Evolutionary conservation across 1,140 invertebrate species (phyloP).

Genomic region (Portunus trituberculatus): DNA sequence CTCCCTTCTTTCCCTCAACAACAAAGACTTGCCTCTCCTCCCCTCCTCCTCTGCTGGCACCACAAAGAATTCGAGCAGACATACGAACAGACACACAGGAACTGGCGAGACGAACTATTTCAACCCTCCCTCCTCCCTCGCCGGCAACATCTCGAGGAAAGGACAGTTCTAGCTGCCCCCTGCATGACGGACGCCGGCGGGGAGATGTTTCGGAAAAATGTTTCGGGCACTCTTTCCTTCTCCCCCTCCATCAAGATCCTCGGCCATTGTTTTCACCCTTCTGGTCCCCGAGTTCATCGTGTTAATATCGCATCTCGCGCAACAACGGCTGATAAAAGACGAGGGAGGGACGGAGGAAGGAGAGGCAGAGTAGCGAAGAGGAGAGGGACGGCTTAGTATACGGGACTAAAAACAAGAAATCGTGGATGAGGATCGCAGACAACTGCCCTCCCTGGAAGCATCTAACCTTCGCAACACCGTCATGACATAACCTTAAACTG

Average conservation of each 20-base stretch:
- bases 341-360: neutral
- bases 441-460: neutral
- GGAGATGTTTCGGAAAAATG: constrained; percentile 20
- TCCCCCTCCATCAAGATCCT: constrained; percentile 18
- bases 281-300: constrained; percentile 17
- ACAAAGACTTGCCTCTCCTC: neutral
- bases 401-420: neutral
- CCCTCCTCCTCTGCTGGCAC: neutral
- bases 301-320: constrained; percentile 1
- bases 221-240: neutral
- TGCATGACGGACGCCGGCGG: neutral
- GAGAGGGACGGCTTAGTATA: neutral
- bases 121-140: neutral
- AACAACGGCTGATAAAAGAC: constrained; percentile 1
- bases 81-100: neutral
- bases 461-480: constrained; percentile 11
- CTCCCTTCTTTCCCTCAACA: neutral
- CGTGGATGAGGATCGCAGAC: neutral
- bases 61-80: neutral
- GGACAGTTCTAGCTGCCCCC: neutral
- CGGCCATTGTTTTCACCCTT: neutral
- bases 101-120: constrained; percentile 11
- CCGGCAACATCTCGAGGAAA: neutral
- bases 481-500: constrained; percentile 12
- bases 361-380: neutral